A percentile compares a stretch with the other conserved stretches of the same genome.
phyloP scores from a whole-genome alignment of 2,888 invertebrate species.

The Nephrocerus scutellatus region DNA sequence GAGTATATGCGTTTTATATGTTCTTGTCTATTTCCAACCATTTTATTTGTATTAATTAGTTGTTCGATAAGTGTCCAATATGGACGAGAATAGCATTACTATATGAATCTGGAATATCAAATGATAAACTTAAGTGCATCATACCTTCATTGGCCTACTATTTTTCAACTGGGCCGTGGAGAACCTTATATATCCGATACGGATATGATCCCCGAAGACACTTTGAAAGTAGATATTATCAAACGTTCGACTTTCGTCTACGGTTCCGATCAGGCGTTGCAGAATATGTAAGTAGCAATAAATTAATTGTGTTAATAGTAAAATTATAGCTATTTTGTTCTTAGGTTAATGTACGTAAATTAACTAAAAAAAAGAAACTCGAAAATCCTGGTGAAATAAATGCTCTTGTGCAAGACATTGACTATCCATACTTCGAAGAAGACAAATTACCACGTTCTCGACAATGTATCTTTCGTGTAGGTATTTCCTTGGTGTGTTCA shows the following conservation, averaged over 20 bases:
- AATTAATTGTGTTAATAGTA: background rate
- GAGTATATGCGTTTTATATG: constrained; percentile 4
- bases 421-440: constrained; percentile 55
- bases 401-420: constrained; percentile 37
- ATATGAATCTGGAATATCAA: constrained; percentile 56
- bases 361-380: constrained; percentile 28
- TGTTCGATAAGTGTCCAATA: constrained; percentile 80
- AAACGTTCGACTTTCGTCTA: constrained; percentile 78
- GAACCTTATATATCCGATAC: constrained; percentile 79
- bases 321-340: background rate
- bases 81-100: constrained; percentile 78
- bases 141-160: constrained; percentile 81
- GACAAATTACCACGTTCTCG: constrained; percentile 71
- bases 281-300: constrained; percentile 30
- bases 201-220: constrained; percentile 89
- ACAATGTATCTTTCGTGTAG: constrained; percentile 84
- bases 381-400: constrained; percentile 36
- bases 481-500: constrained; percentile 1
- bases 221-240: constrained; percentile 71
- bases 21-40: no score
- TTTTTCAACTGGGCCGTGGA: constrained; percentile 86
- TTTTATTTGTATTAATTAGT: constrained; percentile 41
- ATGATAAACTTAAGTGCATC: constrained; percentile 63
- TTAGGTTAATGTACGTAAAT: constrained; percentile 32
- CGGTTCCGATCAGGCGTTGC: constrained; percentile 42